Percentiles rank a stretch among this genome's conserved stretches.
Conservation (phyloP, 1,140 invertebrate genomes). For the Tetramorium parvispinum region DNA sequence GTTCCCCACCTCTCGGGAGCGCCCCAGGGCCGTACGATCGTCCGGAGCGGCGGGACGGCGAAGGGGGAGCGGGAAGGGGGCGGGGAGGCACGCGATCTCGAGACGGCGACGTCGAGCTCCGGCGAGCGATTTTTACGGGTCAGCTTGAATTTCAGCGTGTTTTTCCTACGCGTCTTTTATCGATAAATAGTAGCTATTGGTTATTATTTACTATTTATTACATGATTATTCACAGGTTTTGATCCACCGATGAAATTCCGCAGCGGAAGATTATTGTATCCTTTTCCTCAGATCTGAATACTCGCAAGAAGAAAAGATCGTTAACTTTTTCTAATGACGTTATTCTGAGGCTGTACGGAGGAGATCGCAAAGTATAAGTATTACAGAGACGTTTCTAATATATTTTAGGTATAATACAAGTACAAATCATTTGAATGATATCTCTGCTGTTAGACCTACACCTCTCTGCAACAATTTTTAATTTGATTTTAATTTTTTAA, state of each 20-base stretch:
- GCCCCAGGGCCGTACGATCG: conserved; percentile 33
- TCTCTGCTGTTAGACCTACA: background rate
- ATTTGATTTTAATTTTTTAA: background rate
- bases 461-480: background rate
- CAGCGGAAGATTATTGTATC: background rate
- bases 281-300: background rate
- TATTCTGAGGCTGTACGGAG: too few species aligned
- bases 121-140: background rate
- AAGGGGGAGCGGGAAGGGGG: background rate
- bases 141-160: too few species aligned
- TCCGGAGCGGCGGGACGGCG: background rate
- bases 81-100: background rate
- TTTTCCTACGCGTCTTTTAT: background rate
- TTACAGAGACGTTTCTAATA: too few species aligned
- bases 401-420: too few species aligned
- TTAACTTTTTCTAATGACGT: background rate
- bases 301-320: background rate
- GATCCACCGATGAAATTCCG: background rate
- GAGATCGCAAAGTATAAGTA: too few species aligned
- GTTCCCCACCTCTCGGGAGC: conserved; percentile 54
- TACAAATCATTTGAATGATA: too few species aligned
- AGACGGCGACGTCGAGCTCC: background rate
- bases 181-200: background rate
- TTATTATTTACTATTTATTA: background rate
- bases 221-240: background rate